A percentile compares a stretch with the other conserved stretches of the same genome.
Conservation (phyloP, 2,113 vertebrate species). For the Microcebus jonahi region DNA sequence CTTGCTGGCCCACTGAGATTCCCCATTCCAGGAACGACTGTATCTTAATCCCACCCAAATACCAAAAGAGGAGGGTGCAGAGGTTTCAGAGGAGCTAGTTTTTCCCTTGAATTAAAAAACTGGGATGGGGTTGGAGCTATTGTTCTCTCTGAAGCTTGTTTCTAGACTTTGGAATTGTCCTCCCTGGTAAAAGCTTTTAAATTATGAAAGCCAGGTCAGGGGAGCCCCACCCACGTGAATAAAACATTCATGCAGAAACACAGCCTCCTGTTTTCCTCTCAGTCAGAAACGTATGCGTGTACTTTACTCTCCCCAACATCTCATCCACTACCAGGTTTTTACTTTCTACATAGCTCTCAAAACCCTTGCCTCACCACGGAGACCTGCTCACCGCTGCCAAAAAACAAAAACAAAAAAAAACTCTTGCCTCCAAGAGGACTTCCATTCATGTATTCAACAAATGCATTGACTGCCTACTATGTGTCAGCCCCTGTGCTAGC, state of each 20-base stretch:
- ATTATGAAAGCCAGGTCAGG: background rate
- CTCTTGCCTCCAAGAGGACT: background rate
- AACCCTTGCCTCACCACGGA: background rate
- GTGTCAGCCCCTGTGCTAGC: background rate
- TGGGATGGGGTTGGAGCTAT: background rate
- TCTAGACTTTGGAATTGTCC: constrained; percentile 6
- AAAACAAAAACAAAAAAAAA: background rate
- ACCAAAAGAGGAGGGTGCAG: background rate
- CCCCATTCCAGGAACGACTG: background rate
- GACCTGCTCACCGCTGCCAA: too few relatives aligned
- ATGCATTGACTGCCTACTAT: background rate
- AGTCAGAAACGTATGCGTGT: background rate
- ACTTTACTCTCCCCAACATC: background rate
- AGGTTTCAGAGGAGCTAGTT: background rate
- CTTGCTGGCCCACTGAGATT: background rate
- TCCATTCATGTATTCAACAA: background rate
- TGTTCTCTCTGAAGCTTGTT: background rate
- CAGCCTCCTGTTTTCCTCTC: background rate
- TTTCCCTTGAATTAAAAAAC: background rate
- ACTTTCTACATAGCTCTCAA: background rate
- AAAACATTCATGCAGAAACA: background rate
- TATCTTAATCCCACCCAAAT: background rate
- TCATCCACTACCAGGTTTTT: background rate
- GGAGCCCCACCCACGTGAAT: background rate
- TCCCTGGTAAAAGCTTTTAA: constrained; percentile 8